Evolutionary conservation across 2,113 vertebrate genomes (phyloP).

Genomic region (Spilogale gracilis): DNA sequence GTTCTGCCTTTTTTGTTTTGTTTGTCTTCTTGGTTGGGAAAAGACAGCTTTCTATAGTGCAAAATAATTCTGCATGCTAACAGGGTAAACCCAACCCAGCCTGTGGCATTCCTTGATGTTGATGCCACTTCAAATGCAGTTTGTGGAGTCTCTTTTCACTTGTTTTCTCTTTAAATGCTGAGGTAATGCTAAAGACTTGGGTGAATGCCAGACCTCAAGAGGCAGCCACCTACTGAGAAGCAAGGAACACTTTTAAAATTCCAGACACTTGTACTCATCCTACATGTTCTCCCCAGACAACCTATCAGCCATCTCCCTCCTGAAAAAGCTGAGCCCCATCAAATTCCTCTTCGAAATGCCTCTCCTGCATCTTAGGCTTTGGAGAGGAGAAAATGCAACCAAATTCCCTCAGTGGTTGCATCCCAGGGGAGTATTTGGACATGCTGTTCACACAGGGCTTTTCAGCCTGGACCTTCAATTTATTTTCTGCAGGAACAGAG

Average conservation of each 20-base stretch:
- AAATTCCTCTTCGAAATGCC: background rate
- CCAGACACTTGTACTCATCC: background rate
- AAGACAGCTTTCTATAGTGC: conserved; percentile 69
- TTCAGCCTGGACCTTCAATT: background rate
- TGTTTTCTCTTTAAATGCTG: conserved; percentile 52
- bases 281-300: background rate
- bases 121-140: conserved; percentile 44
- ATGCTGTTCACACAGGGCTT: background rate
- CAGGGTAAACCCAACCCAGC: conserved; percentile 59
- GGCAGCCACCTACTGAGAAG: conserved; percentile 68
- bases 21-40: conserved; percentile 80
- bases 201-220: conserved; percentile 64
- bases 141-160: conserved; percentile 36
- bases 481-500: background rate
- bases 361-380: background rate
- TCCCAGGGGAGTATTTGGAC: background rate
- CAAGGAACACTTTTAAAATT: conserved; percentile 51
- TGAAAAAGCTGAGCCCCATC: background rate
- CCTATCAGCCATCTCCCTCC: background rate
- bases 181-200: conserved; percentile 56
- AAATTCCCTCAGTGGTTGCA: background rate
- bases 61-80: conserved; percentile 66
- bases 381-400: background rate
- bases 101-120: conserved; percentile 28
- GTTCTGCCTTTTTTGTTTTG: conserved; percentile 83